Evolutionary conservation across 2,113 vertebrate species (phyloP).

Genomic region (Sceloporus undulatus): DNA sequence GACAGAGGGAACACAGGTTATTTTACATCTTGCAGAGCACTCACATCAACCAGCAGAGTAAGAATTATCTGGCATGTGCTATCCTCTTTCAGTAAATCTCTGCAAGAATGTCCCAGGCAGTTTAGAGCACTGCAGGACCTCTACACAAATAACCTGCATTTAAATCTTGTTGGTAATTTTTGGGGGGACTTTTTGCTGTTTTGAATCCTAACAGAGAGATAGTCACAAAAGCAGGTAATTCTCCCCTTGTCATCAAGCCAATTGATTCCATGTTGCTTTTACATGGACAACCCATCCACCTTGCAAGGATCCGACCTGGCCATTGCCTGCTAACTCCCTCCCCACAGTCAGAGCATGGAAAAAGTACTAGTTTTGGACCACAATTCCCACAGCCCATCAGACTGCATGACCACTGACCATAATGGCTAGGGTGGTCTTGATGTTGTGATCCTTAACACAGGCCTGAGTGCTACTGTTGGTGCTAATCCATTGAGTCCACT

Average conservation of each 20-base stretch:
- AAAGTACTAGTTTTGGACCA: too few relatives aligned
- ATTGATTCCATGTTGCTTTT: not conserved
- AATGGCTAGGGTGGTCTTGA: too few relatives aligned
- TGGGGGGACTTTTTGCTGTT: not conserved
- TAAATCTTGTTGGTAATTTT: not conserved
- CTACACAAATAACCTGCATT: not conserved
- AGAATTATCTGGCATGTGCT: not conserved
- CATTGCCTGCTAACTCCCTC: too few relatives aligned
- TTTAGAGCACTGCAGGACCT: not conserved
- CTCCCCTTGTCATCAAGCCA: not conserved
- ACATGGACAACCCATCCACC: not conserved
- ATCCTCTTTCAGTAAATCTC: not conserved
- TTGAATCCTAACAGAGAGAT: not conserved
- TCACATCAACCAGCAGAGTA: not conserved
- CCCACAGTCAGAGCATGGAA: too few relatives aligned
- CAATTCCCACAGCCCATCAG: too few relatives aligned
- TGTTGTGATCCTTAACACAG: too few relatives aligned
- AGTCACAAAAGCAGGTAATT: not conserved
- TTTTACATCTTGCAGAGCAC: not conserved
- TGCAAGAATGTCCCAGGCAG: not conserved
- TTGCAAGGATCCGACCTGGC: not conserved
- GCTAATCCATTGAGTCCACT: too few relatives aligned
- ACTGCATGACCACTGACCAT: too few relatives aligned
- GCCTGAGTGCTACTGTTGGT: too few relatives aligned
- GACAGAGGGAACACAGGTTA: not conserved